These are phyloP conservation scores for Haliclona indistincta DNA, from an alignment of 37 sponge, comb jelly and placozoan genomes.

Conservation along the genomic window DNA sequence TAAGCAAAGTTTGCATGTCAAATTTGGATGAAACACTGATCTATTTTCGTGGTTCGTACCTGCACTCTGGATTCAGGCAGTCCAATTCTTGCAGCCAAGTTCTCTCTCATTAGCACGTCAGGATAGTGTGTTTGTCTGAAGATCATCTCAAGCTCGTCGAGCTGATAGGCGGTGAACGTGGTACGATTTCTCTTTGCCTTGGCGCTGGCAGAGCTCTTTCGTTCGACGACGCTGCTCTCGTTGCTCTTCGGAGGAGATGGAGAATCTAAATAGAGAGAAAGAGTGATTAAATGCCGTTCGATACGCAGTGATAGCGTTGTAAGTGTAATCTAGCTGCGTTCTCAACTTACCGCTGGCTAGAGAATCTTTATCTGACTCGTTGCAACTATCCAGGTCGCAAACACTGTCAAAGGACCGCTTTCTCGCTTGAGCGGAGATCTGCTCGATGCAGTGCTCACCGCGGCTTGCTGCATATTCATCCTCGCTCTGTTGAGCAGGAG, in stretches of 20 bases:
- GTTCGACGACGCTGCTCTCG: not conserved
- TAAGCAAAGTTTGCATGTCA: too few relatives aligned
- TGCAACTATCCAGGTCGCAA: not conserved
- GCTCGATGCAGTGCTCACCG: too few relatives aligned
- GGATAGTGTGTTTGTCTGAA: conserved; percentile 83
- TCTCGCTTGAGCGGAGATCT: not conserved
- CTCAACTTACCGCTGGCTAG: too few relatives aligned
- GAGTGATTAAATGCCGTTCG: not conserved
- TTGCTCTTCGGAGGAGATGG: not conserved
- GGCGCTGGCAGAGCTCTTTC: not conserved
- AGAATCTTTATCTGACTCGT: conserved; percentile 8
- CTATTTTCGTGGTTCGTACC: too few relatives aligned
- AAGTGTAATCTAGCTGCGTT: not conserved
- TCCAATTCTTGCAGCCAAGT: conserved; percentile 54
- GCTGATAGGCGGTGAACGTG: conserved; percentile 70
- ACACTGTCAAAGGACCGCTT: not conserved
- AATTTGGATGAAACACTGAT: too few relatives aligned
- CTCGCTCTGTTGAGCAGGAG: not conserved
- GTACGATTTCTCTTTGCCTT: conserved; percentile 66
- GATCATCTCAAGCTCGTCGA: conserved; percentile 74
- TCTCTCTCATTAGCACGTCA: conserved; percentile 75
- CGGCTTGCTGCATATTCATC: not conserved
- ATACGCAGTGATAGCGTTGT: not conserved
- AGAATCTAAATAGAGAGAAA: not conserved
- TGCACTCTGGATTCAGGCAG: conserved; percentile 78